Evolutionary conservation across 2,113 vertebrate genomes (phyloP).

Genomic region (Percopsis transmontana): DNA sequence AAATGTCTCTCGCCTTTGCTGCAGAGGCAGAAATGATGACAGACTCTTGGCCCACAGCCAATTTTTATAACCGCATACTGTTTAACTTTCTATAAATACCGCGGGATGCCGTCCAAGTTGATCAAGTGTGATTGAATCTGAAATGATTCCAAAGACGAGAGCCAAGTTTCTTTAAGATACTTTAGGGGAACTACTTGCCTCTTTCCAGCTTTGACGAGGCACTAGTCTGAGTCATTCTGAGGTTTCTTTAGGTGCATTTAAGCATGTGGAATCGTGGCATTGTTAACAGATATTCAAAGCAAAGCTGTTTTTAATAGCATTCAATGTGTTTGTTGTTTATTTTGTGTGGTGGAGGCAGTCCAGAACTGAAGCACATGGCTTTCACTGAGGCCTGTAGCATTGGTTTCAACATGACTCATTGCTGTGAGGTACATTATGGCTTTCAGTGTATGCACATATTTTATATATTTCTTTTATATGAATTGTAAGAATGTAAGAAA

Average conservation of each 20-base stretch:
- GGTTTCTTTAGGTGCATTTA: slow-evolving; percentile 25
- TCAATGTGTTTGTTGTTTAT: too few relatives aligned
- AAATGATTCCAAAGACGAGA: slow-evolving; percentile 64
- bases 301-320: too few relatives aligned
- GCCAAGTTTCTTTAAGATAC: slow-evolving; percentile 75
- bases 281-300: slow-evolving; percentile 1
- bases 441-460: not conserved
- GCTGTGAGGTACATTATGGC: not conserved
- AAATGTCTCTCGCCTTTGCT: slow-evolving; percentile 66
- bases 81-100: slow-evolving; percentile 81
- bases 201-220: slow-evolving; percentile 47
- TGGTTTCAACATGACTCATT: not conserved
- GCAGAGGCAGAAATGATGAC: slow-evolving; percentile 73
- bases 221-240: slow-evolving; percentile 58
- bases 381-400: too few relatives aligned
- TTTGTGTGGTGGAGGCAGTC: too few relatives aligned
- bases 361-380: too few relatives aligned
- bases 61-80: slow-evolving; percentile 72
- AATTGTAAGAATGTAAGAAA: too few relatives aligned
- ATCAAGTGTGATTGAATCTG: slow-evolving; percentile 78
- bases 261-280: slow-evolving; percentile 17
- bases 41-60: slow-evolving; percentile 62
- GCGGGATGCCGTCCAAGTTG: slow-evolving; percentile 69
- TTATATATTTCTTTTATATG: too few relatives aligned
- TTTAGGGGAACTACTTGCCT: slow-evolving; percentile 54